A percentile compares a stretch with the other conserved stretches of the same genome.
These are phyloP conservation scores for Drosophila greeni DNA, from an alignment of 2,888 invertebrate genomes.

Conservation along the genomic window DNA sequence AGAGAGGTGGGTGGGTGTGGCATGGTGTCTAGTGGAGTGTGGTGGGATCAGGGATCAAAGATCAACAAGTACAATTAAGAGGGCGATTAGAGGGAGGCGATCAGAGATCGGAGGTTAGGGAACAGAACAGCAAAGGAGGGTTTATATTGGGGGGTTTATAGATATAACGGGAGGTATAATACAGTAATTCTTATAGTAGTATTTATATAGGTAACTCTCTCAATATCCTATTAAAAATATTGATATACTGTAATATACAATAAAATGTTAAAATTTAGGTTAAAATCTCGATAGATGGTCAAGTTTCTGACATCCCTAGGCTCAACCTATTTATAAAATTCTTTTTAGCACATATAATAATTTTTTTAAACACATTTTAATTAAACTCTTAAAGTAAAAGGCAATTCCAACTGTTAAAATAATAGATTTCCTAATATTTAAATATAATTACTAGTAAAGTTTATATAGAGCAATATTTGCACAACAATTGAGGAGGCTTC, in stretches of 20 bases:
- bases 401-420: background rate
- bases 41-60: conserved; percentile 18
- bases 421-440: background rate
- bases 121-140: background rate
- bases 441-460: too few species aligned
- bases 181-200: too few species aligned
- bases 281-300: too few species aligned
- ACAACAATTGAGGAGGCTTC: background rate
- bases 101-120: background rate
- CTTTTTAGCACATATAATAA: too few species aligned
- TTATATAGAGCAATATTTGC: background rate
- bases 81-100: background rate
- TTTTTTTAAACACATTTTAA: too few species aligned
- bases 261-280: too few species aligned
- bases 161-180: too few species aligned
- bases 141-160: background rate
- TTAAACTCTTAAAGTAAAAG: background rate
- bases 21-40: conserved; percentile 6
- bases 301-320: too few species aligned
- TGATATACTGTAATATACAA: too few species aligned
- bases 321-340: background rate
- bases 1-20: too few species aligned
- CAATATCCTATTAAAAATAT: too few species aligned
- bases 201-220: too few species aligned
- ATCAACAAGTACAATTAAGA: conserved; percentile 7